phyloP scores from a whole-genome alignment of 2,113 vertebrate species.

The Archilochus colubris region DNA sequence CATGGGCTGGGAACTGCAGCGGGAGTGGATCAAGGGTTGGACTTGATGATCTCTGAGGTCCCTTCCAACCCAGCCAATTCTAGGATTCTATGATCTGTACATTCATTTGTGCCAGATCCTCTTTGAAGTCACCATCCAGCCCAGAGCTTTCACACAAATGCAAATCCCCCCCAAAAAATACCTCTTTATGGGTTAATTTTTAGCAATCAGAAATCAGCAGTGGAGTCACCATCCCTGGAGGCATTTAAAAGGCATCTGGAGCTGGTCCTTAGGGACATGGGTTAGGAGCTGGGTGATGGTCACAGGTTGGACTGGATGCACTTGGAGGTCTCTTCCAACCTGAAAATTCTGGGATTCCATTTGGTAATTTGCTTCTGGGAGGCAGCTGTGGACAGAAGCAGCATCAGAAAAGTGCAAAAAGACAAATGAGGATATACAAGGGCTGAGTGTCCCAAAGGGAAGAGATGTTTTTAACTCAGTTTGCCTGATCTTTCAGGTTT shows the following conservation, averaged over 20 bases:
- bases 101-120: not conserved
- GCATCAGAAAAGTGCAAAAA: not conserved
- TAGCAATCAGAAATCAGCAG: not conserved
- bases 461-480: not conserved
- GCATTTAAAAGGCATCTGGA: too few species aligned
- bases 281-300: too few species aligned
- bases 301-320: too few species aligned
- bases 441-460: not conserved
- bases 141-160: not conserved
- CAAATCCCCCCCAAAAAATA: not conserved
- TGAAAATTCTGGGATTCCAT: too few species aligned
- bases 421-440: not conserved
- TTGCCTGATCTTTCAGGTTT: not conserved
- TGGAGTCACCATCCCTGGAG: too few species aligned
- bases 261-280: too few species aligned
- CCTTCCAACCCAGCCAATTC: too few species aligned
- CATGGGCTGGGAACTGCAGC: too few species aligned
- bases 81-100: too few species aligned
- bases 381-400: not conserved
- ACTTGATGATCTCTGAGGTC: too few species aligned
- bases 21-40: too few species aligned
- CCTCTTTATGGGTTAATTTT: not conserved
- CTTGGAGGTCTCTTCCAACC: too few species aligned
- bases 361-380: not conserved
- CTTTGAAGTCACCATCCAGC: not conserved